Conservation (phyloP, 2,797 vertebrate species). For the Pangasius krempfi region DNA sequence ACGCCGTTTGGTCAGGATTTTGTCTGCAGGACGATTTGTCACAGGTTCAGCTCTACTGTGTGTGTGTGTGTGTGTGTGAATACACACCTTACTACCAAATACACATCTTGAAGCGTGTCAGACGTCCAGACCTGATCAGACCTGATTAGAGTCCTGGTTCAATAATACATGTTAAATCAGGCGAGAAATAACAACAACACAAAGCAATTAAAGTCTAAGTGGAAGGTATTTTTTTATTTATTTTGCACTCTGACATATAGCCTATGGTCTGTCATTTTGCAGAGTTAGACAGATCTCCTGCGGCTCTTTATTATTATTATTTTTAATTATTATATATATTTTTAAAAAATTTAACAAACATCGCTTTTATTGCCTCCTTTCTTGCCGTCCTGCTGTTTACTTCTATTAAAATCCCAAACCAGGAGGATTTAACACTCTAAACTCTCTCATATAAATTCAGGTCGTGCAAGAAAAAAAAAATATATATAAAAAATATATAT, state of each 20-base stretch:
- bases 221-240: background rate
- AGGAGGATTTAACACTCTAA: background rate
- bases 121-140: conserved; percentile 66
- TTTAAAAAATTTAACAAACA: background rate
- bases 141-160: conserved; percentile 49
- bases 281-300: background rate
- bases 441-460: background rate
- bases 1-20: conserved; percentile 85
- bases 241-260: no score
- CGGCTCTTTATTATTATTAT: background rate
- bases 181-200: conserved; percentile 16
- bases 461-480: background rate
- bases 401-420: background rate
- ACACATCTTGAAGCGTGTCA: conserved; percentile 67
- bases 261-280: background rate
- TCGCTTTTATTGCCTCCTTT: background rate
- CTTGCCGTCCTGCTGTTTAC: background rate
- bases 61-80: conserved; percentile 24
- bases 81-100: conserved; percentile 61
- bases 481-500: background rate
- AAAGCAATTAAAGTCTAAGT: background rate
- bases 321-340: background rate
- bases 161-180: conserved; percentile 72
- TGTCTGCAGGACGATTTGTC: conserved; percentile 19
- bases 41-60: background rate